Evolutionary conservation across 2,797 vertebrate species (phyloP).

Genomic region (Manis crassicaudata): DNA sequence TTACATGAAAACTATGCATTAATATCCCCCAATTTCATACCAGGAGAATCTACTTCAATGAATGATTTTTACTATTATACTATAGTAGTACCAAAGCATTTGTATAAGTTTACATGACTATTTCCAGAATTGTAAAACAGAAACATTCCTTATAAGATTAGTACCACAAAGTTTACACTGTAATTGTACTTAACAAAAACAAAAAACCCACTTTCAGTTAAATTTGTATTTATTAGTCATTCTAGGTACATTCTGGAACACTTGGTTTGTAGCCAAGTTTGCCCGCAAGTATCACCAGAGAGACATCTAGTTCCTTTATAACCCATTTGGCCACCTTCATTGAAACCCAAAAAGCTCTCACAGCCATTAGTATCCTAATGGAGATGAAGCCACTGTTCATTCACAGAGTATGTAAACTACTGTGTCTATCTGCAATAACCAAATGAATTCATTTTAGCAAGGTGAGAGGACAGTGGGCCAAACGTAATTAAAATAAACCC

Average conservation of each 20-base stretch:
- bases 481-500: neutral
- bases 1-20: constrained; percentile 20
- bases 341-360: constrained; percentile 30
- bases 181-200: constrained; percentile 32
- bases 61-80: neutral
- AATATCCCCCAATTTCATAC: neutral
- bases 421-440: neutral
- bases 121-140: constrained; percentile 40
- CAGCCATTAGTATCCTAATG: neutral
- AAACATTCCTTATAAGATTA: constrained; percentile 28
- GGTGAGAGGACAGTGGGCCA: neutral
- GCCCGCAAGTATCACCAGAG: neutral
- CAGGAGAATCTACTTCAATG: neutral
- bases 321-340: neutral
- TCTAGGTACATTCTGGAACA: neutral
- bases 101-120: neutral
- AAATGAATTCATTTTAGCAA: constrained; percentile 25
- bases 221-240: constrained; percentile 5
- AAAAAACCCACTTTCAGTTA: constrained; percentile 20
- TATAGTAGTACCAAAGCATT: neutral
- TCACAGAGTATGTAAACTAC: neutral
- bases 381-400: neutral
- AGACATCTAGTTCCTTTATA: constrained; percentile 44
- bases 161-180: neutral
- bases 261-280: constrained; percentile 8